Conservation (phyloP, 2,113 vertebrate genomes). For the Callionymus lyra region DNA sequence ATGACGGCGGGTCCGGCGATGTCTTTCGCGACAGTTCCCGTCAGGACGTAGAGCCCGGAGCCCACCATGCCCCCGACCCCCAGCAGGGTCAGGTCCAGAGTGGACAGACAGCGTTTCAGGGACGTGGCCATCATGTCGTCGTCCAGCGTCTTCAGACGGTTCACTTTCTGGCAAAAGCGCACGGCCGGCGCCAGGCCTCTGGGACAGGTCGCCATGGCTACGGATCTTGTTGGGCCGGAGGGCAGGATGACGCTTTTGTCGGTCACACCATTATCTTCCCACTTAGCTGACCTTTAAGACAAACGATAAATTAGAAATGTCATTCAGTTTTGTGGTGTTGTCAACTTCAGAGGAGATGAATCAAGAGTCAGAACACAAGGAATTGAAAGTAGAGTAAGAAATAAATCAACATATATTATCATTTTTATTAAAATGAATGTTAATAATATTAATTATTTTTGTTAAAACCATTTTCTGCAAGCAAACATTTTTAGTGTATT, state of each 20-base stretch:
- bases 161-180: conserved; percentile 82
- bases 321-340: too few relatives aligned
- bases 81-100: conserved; percentile 81
- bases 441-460: too few relatives aligned
- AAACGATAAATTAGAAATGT: conserved; percentile 3
- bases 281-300: conserved; percentile 32
- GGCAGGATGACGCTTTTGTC: conserved; percentile 8
- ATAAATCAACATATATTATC: too few relatives aligned
- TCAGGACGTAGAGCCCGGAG: conserved; percentile 88
- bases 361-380: too few relatives aligned
- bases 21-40: conserved; percentile 87
- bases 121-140: conserved; percentile 85
- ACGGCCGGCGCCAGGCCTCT: conserved; percentile 65
- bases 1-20: conserved; percentile 79
- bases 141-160: conserved; percentile 84
- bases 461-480: too few relatives aligned
- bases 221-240: conserved; percentile 18
- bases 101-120: conserved; percentile 83
- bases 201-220: conserved; percentile 72
- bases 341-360: too few relatives aligned
- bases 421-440: too few relatives aligned
- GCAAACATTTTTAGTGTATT: too few relatives aligned
- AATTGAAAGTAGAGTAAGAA: too few relatives aligned
- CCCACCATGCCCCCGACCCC: conserved; percentile 92
- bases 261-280: conserved; percentile 42